These are phyloP conservation scores for Scaptomyza caliginosa DNA, from an alignment of 2,888 invertebrate genomes.

Conservation along the genomic window DNA sequence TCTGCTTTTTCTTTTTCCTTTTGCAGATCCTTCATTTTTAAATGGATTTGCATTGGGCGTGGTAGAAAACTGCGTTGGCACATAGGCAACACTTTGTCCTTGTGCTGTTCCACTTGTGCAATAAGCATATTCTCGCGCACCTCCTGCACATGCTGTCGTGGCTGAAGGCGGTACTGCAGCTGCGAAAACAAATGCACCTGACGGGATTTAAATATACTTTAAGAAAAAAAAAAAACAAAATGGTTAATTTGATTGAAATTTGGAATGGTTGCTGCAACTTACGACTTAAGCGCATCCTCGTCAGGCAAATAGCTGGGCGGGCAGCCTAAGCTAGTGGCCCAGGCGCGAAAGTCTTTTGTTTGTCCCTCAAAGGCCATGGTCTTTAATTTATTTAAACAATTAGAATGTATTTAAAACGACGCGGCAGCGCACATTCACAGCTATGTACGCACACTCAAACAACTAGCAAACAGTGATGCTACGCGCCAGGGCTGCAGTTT, in stretches of 20 bases:
- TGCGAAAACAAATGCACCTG: conserved; percentile 78
- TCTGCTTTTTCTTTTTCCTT: conserved; percentile 60
- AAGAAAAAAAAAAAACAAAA: neutral
- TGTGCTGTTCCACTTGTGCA: conserved; percentile 72
- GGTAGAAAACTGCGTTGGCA: conserved; percentile 77
- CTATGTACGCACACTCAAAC: conserved; percentile 1
- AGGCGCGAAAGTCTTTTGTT: conserved; percentile 71
- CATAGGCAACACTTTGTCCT: conserved; percentile 73
- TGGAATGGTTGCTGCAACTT: conserved; percentile 33
- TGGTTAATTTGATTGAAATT: neutral
- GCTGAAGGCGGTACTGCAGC: conserved; percentile 78
- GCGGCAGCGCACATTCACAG: conserved; percentile 24
- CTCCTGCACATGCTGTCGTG: conserved; percentile 77
- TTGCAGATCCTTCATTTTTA: conserved; percentile 75
- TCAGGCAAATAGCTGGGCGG: conserved; percentile 74
- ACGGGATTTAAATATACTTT: conserved; percentile 82
- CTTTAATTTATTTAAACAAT: neutral
- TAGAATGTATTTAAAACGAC: conserved; percentile 24
- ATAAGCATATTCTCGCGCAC: conserved; percentile 81
- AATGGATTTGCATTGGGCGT: conserved; percentile 74
- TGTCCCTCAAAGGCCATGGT: conserved; percentile 63
- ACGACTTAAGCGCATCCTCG: conserved; percentile 82
- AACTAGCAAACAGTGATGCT: conserved; percentile 1
- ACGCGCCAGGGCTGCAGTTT: conserved; percentile 6
- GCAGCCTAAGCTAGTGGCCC: conserved; percentile 81